Percentiles rank a stretch among this genome's conserved stretches.
These are phyloP conservation scores for Sweltsa coloradensis DNA, from an alignment of 1,140 invertebrate species.

Conservation along the genomic window DNA sequence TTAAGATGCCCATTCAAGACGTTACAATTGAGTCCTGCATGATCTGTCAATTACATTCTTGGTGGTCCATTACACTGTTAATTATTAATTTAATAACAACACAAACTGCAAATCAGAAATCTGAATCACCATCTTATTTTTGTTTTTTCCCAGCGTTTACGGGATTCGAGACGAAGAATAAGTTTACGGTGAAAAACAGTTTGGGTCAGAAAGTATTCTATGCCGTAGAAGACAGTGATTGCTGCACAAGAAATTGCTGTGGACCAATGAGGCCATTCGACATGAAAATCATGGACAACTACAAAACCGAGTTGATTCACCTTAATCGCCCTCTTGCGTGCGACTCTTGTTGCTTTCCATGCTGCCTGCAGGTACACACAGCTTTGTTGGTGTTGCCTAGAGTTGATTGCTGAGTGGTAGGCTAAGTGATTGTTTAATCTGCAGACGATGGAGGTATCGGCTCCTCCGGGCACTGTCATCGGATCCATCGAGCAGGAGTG, in stretches of 20 bases:
- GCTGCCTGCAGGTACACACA: conserved; percentile 42
- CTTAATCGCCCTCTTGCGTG: conserved; percentile 26
- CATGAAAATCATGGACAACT: conserved; percentile 73
- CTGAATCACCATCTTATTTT: background rate
- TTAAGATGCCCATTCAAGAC: too few species aligned
- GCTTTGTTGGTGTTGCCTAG: background rate
- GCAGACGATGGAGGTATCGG: conserved; percentile 52
- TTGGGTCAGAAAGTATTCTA: conserved; percentile 60
- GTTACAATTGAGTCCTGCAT: too few species aligned
- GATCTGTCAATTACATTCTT: too few species aligned
- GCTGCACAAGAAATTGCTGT: conserved; percentile 63
- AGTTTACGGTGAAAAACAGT: conserved; percentile 67
- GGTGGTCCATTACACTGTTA: too few species aligned
- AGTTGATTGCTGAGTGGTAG: background rate
- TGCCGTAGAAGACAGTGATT: conserved; percentile 72
- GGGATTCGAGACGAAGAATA: conserved; percentile 86
- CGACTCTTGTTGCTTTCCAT: conserved; percentile 42
- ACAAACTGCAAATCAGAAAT: background rate
- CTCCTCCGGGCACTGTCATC: conserved; percentile 56
- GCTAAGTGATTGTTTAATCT: conserved; percentile 17
- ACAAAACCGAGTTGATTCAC: conserved; percentile 59
- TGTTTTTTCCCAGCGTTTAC: conserved; percentile 43
- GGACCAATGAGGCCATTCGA: conserved; percentile 68
- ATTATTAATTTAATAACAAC: too few species aligned
- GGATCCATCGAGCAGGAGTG: conserved; percentile 77